Percentiles rank a stretch among this genome's conserved stretches.
These are phyloP conservation scores for Pogonophryne albipinna DNA, from an alignment of 2,797 vertebrate genomes.

Conservation along the genomic window DNA sequence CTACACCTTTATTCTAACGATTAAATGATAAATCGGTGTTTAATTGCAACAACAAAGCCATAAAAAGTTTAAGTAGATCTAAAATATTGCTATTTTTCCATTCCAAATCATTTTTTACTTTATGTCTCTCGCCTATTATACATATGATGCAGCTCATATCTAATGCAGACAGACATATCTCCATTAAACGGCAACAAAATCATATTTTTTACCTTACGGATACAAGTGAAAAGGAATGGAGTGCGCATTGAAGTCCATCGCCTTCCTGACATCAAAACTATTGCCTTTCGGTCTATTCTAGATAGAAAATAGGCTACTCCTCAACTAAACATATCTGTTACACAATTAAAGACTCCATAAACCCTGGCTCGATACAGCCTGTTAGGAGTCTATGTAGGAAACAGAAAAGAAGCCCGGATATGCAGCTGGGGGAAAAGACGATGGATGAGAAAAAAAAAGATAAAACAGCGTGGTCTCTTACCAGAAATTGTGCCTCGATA, in stretches of 20 bases:
- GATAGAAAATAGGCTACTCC: conserved; percentile 4
- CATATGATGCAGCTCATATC: not conserved
- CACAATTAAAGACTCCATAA: conserved; percentile 38
- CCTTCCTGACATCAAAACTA: conserved; percentile 38
- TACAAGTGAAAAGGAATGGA: conserved; percentile 30
- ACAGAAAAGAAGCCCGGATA: conserved; percentile 26
- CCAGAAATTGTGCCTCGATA: conserved; percentile 62
- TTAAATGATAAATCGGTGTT: not conserved
- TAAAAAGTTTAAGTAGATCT: conserved; percentile 51
- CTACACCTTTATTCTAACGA: not conserved
- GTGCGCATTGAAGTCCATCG: conserved; percentile 40
- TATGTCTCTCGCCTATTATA: not conserved
- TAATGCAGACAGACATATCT: not conserved
- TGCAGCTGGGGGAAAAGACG: conserved; percentile 12
- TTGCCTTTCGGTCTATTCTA: conserved; percentile 29
- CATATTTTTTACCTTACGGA: not conserved
- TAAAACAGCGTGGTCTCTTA: conserved; percentile 53
- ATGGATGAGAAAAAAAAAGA: not conserved
- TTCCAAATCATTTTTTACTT: not conserved
- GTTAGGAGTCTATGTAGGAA: not conserved
- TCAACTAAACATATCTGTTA: conserved; percentile 17
- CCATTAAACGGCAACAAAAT: not conserved
- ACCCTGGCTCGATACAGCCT: conserved; percentile 25
- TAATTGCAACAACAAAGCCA: not conserved
- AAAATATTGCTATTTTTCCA: not conserved